Evolutionary conservation across 2,888 invertebrate genomes (phyloP).

Genomic region (Apodemia hepburni): DNA sequence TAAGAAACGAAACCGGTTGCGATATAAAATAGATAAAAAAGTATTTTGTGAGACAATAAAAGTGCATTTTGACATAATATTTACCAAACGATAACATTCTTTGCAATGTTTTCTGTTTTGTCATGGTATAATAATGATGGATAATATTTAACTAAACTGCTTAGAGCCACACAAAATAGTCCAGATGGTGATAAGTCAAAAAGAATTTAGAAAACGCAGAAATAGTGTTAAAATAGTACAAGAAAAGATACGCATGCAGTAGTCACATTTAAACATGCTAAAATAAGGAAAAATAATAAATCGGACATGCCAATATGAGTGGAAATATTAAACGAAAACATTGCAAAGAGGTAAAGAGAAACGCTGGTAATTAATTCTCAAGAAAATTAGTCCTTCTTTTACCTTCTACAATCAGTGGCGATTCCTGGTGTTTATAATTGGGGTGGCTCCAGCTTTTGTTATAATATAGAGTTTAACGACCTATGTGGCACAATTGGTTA

Average conservation of each 20-base stretch:
- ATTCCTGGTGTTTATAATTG: no score
- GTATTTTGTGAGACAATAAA: no score
- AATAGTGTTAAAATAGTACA: slow-evolving; percentile 36
- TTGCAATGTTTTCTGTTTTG: slow-evolving; percentile 72
- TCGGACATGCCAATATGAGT: slow-evolving; percentile 46
- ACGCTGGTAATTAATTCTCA: slow-evolving; percentile 33
- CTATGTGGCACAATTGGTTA: no score
- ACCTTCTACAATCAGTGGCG: not conserved
- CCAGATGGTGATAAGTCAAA: slow-evolving; percentile 37
- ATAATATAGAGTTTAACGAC: no score
- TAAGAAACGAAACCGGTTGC: no score
- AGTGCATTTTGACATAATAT: not conserved
- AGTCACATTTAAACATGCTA: slow-evolving; percentile 51
- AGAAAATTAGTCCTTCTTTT: slow-evolving; percentile 1
- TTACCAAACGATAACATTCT: slow-evolving; percentile 38
- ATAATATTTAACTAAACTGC: slow-evolving; percentile 37
- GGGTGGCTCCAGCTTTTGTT: no score
- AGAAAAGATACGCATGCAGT: slow-evolving; percentile 30
- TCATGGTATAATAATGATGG: slow-evolving; percentile 27
- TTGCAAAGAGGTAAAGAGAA: slow-evolving; percentile 68
- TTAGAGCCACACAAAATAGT: slow-evolving; percentile 75
- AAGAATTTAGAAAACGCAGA: slow-evolving; percentile 19
- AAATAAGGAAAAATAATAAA: slow-evolving; percentile 38
- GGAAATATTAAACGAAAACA: slow-evolving; percentile 63
- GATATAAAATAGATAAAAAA: no score